Evolutionary conservation across 2,888 invertebrate genomes (phyloP), one percentile per base, ranked within the genome.

Genomic region (Aplocera efformata): DNA sequence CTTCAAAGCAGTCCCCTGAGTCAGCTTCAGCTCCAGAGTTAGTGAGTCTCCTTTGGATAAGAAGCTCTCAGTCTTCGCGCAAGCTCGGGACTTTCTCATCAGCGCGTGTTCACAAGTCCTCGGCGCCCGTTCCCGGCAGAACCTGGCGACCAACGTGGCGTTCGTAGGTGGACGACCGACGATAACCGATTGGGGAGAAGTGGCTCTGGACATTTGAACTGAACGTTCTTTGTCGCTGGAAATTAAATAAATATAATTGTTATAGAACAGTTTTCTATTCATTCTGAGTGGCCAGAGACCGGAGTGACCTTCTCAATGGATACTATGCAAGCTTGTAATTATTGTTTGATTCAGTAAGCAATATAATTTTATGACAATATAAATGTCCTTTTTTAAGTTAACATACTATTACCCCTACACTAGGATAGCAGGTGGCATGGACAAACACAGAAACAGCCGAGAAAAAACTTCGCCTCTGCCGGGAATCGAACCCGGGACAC

Each of bases 1-100:
- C 95, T 94, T 94, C 42, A 96, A 89, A 25, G 95, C 95, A 0
- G 96, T 96, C 25, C 95, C 94, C 75, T 96, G 95, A 7, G 93
- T 91, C 63, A 94, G 89, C 63, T 92, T 92, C 58, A 96, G 82
- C 72, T 96, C 96, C 53, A 96, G 86, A 9, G 95, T 96, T 58
- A 95, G 89, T 34, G 93, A 93, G 74, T 94, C 95, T 41, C 94
- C 94, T 50, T 94, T 92, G 2, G 96, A 95, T 7, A 96, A 89
- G 71, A 94, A 96, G 75, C 96, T 95, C 71, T 96, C 96, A 5
- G 93, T 92, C 17, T 94, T 89, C 0, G 92, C 91, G 65, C 96
- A 96, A 0, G 95, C 95, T 42, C 96, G 90, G 10, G 93, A 91
- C 56, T 78, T 86, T 40, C 79, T 68, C 37, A 96, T 80, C 52